Conservation (phyloP, 2,888 invertebrate genomes). For the Ligdia adustata region DNA sequence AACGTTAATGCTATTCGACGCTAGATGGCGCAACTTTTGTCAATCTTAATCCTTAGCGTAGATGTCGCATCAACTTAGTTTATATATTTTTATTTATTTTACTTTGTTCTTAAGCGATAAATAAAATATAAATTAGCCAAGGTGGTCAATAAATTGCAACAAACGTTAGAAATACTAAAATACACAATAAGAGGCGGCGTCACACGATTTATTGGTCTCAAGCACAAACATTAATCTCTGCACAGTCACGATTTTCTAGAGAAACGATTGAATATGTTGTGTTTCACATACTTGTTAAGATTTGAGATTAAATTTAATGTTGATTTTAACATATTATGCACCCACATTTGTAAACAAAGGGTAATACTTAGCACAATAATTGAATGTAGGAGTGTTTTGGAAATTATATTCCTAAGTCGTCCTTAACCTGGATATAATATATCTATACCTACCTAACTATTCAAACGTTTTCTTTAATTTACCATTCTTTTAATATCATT, state of each 20-base stretch:
- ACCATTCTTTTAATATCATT: no score
- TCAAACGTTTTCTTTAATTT: no score
- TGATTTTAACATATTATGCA: no score
- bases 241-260: slow-evolving; percentile 32
- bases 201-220: slow-evolving; percentile 28
- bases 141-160: slow-evolving; percentile 21
- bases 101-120: not conserved
- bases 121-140: slow-evolving; percentile 9
- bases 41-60: no score
- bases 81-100: no score
- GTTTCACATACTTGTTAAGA: slow-evolving; percentile 16
- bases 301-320: slow-evolving; percentile 15
- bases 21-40: slow-evolving; percentile 53
- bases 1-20: slow-evolving; percentile 50
- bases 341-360: no score
- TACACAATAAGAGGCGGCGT: slow-evolving; percentile 20
- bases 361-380: no score
- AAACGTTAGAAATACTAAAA: slow-evolving; percentile 17
- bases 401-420: no score
- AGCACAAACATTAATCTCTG: slow-evolving; percentile 25
- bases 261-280: slow-evolving; percentile 9
- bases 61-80: no score
- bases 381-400: no score
- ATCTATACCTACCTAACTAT: no score
- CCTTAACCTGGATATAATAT: no score